These are phyloP conservation scores for Diadumene lineata DNA, from an alignment of 92 coral and sea anemone species.

Conservation along the genomic window DNA sequence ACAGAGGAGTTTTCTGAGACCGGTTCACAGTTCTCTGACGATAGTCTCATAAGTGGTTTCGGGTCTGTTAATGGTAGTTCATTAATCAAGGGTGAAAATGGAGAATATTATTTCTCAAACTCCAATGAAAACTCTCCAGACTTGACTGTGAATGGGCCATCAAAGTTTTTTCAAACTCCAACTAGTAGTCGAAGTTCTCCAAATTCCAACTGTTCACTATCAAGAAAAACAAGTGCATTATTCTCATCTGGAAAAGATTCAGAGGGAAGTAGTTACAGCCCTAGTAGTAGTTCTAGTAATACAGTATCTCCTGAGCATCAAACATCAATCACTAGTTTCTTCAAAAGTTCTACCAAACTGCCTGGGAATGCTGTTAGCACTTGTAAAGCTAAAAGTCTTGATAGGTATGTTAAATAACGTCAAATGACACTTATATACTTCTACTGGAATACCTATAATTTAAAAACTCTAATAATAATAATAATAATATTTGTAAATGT, in stretches of 20 bases:
- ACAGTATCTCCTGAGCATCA: conserved; percentile 79
- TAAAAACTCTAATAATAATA: too few species aligned
- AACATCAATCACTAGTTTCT: conserved; percentile 83
- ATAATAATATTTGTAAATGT: too few species aligned
- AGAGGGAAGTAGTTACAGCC: conserved; percentile 24
- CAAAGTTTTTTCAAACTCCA: conserved; percentile 17
- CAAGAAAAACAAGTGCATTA: not conserved
- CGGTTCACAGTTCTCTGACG: conserved; percentile 62
- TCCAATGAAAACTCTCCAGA: conserved; percentile 30
- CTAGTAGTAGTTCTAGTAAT: conserved; percentile 37
- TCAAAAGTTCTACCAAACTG: conserved; percentile 51
- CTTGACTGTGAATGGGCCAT: not conserved
- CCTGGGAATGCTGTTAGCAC: not conserved
- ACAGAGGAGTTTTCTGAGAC: conserved; percentile 23
- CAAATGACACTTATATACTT: too few species aligned
- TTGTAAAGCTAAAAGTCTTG: conserved; percentile 9
- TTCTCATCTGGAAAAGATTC: conserved; percentile 7
- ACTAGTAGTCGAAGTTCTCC: conserved; percentile 10
- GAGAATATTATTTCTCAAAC: conserved; percentile 52
- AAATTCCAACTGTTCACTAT: not conserved
- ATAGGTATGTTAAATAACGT: conserved; percentile 25
- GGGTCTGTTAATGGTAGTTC: conserved; percentile 37
- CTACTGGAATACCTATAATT: too few species aligned
- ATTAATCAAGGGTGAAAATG: conserved; percentile 42
- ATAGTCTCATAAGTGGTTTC: conserved; percentile 67